Base-by-base conservation (phyloP, 2,888 invertebrate genomes). In the Eupithecia subumbrata region DNA sequence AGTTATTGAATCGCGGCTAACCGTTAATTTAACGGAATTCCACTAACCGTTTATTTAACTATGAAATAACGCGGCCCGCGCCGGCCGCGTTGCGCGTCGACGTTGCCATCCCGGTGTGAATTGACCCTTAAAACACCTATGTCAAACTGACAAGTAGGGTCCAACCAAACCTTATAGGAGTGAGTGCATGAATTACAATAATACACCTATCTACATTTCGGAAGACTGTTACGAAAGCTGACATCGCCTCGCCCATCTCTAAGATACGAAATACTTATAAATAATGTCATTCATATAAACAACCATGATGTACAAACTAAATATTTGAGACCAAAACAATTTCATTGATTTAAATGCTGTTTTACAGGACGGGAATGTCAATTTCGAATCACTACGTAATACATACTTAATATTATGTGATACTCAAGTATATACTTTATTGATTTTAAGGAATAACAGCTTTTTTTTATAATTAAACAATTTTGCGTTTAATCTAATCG, bases 311-410 rank as follows among this genome's bases (percentile, higher is more conserved):
- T 60, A 60, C 14, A 81, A 56, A 85, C 84, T 83, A 81, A 84
- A 83, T 86, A 80, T 88, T 86, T 91, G 90, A 92, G 90, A 92
- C 91, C 92, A 89, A 82, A 86, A 87, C 84, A 87, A 87, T 87
- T 86, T 86, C 74, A 85, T 69, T 85, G 85, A 83, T 84, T 84
- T 82, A 77, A 75, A 37, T n/a, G 84, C 83, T 83, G 85, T 85
- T 83, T 82, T 78, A 86, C 82, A 84, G 86, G 86, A 89, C 82
- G 84, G 92, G 92, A 92, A 92, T 92, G 92, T 90, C 80, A 88
- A 89, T 89, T 90, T 89, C 85, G 86, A 88, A 89, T 90, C 88
- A 91, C 89, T 88, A 84, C 84, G 14, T 43, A 56, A 56, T 30
- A 30, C 30, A 30, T 30, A 30, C 30, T 30, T 30, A 30, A 30